A percentile compares a stretch with the other conserved stretches of the same genome.
Evolutionary conservation across 1,140 invertebrate species (phyloP).

Genomic region (Muscidifurax raptorellus): DNA sequence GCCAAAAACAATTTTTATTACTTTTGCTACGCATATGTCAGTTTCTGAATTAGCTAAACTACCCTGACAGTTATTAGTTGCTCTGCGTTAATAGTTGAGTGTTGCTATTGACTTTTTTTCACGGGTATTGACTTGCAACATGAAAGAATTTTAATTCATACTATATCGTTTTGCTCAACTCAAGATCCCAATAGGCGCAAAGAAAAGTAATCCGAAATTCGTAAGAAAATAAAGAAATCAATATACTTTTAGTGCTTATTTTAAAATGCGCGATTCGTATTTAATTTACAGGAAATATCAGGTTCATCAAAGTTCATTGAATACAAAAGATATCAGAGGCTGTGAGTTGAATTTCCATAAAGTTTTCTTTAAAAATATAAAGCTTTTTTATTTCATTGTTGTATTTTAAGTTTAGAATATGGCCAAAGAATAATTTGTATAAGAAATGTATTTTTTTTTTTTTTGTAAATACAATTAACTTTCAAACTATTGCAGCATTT

Average conservation of each 20-base stretch:
- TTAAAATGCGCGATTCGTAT: not conserved
- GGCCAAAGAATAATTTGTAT: not conserved
- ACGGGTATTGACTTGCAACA: constrained; percentile 31
- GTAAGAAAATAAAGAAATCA: not conserved
- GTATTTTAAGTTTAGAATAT: constrained; percentile 2
- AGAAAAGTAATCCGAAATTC: not conserved
- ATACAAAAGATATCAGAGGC: not conserved
- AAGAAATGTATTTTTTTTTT: not conserved
- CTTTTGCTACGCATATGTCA: not conserved
- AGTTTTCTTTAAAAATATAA: constrained; percentile 5
- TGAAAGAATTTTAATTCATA: constrained; percentile 30
- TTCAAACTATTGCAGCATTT: not conserved
- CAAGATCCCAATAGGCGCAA: constrained; percentile 31
- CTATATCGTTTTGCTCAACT: constrained; percentile 5
- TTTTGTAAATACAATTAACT: constrained; percentile 9
- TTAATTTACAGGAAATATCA: not conserved
- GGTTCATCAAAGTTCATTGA: not conserved
- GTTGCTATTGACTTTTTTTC: constrained; percentile 32
- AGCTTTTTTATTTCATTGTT: not conserved
- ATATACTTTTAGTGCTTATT: not conserved
- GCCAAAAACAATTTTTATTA: constrained; percentile 24
- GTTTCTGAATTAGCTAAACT: constrained; percentile 29
- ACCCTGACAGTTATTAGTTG: constrained; percentile 14
- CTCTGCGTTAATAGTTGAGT: constrained; percentile 15
- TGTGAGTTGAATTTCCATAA: not conserved